Evolutionary conservation across 2,797 vertebrate species (phyloP), one percentile per base, ranked within the genome.

Genomic region (Lophius americanus): DNA sequence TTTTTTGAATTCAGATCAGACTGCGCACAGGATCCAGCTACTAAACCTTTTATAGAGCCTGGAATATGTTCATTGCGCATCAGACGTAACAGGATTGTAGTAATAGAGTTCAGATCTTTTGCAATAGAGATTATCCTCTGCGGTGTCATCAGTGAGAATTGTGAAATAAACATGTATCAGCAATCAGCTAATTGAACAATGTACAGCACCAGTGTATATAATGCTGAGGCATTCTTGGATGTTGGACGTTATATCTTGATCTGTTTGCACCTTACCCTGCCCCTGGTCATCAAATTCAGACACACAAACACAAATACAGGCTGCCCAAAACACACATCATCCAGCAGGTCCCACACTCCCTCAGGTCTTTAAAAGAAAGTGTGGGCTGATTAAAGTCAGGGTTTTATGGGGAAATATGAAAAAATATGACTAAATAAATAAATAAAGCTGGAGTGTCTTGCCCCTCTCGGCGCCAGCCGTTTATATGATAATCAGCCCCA

Each of bases 401-500:
- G 68, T 87, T 89, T 89, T 92, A 85, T 85, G 84, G 79, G 66
- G 48, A 81, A 73, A 74, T 79, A 69, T 72, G 75, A 85, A 85
- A 85, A 89, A 85, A 85, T 84, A 78, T 79, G 60, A 79, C 77
- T 38, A 90, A 92, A 92, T 90, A 91, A 91, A 92, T 89, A 91
- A 92, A 90, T 92, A 84, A 92, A 85, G 66, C 69, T 55, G 54
- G 69, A 74, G 76, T 78, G 84, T 78, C 82, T 83, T 64, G 68
- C 76, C 82, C 88, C 89, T 85, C 74, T 57, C 82, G 89, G 90
- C 89, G 78, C 80, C 71, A 79, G 87, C 83, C 85, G 82, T 93
- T 93, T 93, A 92, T 93, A 93, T 94, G 92, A 89, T 92, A 93
- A 94, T 94, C 90, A 91, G 89, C 79, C 85, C 77, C 33, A 53